A percentile compares a stretch with the other conserved stretches of the same genome.
Evolutionary conservation across 2,797 vertebrate species (phyloP).

Genomic region (Schizopygopsis malacanthus): DNA sequence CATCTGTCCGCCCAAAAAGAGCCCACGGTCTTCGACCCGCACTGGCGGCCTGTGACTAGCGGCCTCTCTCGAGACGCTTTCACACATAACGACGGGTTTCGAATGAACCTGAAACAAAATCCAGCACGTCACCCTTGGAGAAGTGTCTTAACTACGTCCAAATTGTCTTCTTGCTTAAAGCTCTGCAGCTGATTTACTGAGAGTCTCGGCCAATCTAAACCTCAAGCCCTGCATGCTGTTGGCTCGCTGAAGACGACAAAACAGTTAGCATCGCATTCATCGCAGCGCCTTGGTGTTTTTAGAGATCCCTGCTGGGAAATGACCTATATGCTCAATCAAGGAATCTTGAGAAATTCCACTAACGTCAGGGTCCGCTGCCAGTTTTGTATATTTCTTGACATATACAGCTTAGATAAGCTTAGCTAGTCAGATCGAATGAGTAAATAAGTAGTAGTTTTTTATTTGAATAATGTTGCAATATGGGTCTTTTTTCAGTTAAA

Average conservation of each 20-base stretch:
- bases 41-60: slow-evolving; percentile 6
- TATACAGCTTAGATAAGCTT: neutral
- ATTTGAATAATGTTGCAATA: neutral
- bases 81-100: slow-evolving; percentile 50
- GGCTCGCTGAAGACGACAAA: slow-evolving; percentile 42
- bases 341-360: slow-evolving; percentile 29
- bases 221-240: slow-evolving; percentile 38
- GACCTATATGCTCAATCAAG: slow-evolving; percentile 47
- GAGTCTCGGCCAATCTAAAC: slow-evolving; percentile 54
- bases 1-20: slow-evolving; percentile 8
- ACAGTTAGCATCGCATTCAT: slow-evolving; percentile 44
- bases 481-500: neutral
- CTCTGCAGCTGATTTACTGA: slow-evolving; percentile 54
- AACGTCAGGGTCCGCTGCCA: neutral
- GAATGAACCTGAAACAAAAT: slow-evolving; percentile 53
- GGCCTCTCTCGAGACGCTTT: slow-evolving; percentile 46
- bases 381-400: neutral
- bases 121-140: slow-evolving; percentile 30
- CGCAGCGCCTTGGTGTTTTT: slow-evolving; percentile 16
- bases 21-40: slow-evolving; percentile 31
- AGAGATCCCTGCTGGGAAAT: slow-evolving; percentile 46
- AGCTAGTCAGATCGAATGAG: neutral
- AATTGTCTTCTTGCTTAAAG: slow-evolving; percentile 40
- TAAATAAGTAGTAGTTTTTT: neutral
- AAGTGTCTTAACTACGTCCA: slow-evolving; percentile 54